These are phyloP conservation scores for Macrotis lagotis DNA, from an alignment of 2,113 vertebrate species.

Conservation along the genomic window DNA sequence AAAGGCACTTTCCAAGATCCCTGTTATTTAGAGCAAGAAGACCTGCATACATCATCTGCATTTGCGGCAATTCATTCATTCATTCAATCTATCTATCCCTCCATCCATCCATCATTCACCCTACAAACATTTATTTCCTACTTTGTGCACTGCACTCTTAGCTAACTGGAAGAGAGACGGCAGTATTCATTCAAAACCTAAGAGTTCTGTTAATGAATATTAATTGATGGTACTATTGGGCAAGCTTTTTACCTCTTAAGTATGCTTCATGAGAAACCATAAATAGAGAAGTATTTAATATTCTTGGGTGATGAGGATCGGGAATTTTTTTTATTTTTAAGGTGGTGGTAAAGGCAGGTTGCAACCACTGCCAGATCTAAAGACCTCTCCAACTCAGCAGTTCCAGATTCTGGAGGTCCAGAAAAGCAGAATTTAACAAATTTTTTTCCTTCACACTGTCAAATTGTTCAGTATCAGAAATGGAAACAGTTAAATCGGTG, in stretches of 20 bases:
- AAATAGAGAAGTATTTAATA: conserved; percentile 1
- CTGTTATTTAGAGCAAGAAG: conserved; percentile 1
- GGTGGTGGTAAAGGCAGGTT: background rate
- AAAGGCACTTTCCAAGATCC: background rate
- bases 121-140: background rate
- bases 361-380: too few relatives aligned
- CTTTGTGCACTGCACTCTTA: background rate
- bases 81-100: background rate
- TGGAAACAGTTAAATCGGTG: background rate
- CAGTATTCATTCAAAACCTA: conserved; percentile 30
- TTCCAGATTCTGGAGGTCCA: background rate
- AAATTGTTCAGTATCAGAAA: background rate
- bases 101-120: background rate
- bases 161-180: background rate
- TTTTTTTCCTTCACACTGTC: background rate
- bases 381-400: background rate
- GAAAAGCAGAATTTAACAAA: background rate
- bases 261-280: background rate
- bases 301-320: background rate
- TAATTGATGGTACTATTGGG: background rate
- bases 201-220: background rate
- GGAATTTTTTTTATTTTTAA: conserved; percentile 2
- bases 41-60: background rate
- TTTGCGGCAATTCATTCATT: background rate
- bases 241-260: conserved; percentile 18